These are phyloP conservation scores for Fragum whitleyi DNA, from an alignment of 2,888 invertebrate genomes.

Conservation along the genomic window DNA sequence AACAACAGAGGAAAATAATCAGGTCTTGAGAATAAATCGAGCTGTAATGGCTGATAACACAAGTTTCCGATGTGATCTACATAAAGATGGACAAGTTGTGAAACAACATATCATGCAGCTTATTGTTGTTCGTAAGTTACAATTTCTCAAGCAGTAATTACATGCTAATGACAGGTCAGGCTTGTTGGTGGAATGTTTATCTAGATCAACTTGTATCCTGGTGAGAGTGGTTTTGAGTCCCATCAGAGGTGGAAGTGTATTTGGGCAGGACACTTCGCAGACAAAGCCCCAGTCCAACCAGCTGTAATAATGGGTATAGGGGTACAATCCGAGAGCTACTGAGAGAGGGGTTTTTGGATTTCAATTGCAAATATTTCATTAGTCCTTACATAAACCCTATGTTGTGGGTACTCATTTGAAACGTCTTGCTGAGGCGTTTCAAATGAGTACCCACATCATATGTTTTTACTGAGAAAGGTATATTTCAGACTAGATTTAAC, in stretches of 20 bases:
- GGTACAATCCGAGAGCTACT: background rate
- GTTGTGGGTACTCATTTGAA: no score
- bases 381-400: no score
- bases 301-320: background rate
- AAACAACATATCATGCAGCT: slow-evolving; percentile 6
- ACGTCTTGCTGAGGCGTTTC: no score
- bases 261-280: no score
- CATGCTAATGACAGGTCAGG: background rate
- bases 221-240: background rate
- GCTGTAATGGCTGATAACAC: background rate
- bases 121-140: slow-evolving; percentile 11
- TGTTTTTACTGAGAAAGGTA: background rate
- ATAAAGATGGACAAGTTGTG: background rate
- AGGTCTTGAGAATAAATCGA: slow-evolving; percentile 6
- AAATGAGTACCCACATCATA: no score
- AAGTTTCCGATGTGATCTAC: slow-evolving; percentile 2
- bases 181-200: background rate
- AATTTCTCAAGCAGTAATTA: no score
- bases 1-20: background rate
- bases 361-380: no score
- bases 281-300: background rate
- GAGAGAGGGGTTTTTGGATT: background rate
- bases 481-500: no score
- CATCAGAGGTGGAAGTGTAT: background rate
- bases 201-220: background rate